Base-by-base conservation (phyloP, 2,888 invertebrate species). In the Eretmocerus hayati region DNA sequence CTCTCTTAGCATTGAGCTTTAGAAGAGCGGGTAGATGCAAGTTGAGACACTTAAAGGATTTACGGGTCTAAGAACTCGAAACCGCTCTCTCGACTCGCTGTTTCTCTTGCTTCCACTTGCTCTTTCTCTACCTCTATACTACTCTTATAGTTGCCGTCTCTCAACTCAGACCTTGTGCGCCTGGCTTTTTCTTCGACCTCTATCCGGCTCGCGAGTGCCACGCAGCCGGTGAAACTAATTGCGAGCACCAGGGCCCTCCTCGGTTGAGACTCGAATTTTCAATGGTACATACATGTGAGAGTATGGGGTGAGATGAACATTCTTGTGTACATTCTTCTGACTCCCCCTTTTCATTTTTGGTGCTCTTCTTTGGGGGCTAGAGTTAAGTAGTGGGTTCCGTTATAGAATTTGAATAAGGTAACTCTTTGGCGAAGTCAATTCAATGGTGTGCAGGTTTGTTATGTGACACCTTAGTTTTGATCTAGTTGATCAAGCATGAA, bases 21-120 rank as follows among this genome's bases (percentile, higher is more conserved):
- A 55, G 55, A 55, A 46, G 55, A 56, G 58, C 54, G 54, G 53
- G n/a, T n/a, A n/a, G n/a, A n/a, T 42, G 42, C 40, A 42, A 50
- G 52, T 49, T 53, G 54, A 57, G 65, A 65, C 68, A 69, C 66
- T 69, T 66, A 65, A 65, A 68, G 65, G 66, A 70, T 69, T 69
- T 68, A 70, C 67, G 62, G 63, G 59, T 59, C 58, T 59, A 26
- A 26, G 26, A 26, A 26, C 26, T 26, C 26, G 26, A 26, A 26
- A 26, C 26, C 26, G 26, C 26, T 26, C 26, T 26, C 11, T 33
- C 18, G 31, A 9, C 42, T 38, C 18, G 13, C 18, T 40, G 31
- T 38, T 39, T 37, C 40, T 41, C 46, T 45, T 31, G n/a, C 32
- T 33, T 30, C 22, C 19, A 16, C 42, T 32, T 13, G 38, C 16